Percentiles rank a stretch among this genome's conserved stretches.
These are phyloP conservation scores for Suncus etruscus DNA, from an alignment of 2,113 vertebrate species.

Conservation along the genomic window DNA sequence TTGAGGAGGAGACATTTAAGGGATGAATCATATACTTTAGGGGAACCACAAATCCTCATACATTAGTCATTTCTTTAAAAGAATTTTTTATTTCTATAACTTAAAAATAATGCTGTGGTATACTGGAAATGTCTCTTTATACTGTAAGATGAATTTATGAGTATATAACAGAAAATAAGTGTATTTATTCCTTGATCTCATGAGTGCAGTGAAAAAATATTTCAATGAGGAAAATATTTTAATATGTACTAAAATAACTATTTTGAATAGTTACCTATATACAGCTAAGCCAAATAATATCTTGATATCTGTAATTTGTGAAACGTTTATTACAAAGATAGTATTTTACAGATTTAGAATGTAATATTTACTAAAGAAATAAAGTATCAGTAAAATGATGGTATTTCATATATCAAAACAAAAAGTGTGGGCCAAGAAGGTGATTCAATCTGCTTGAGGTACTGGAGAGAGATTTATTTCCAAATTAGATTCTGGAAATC, in stretches of 20 bases:
- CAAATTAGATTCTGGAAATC: neutral
- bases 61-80: slow-evolving; percentile 40
- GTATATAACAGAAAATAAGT: slow-evolving; percentile 33
- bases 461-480: neutral
- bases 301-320: neutral
- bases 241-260: neutral
- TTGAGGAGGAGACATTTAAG: neutral
- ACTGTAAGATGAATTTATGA: slow-evolving; percentile 10
- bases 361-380: no score
- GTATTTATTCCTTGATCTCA: slow-evolving; percentile 22
- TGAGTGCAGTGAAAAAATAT: neutral
- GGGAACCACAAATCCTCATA: neutral
- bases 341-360: neutral
- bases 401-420: neutral
- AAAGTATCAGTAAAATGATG: neutral
- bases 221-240: slow-evolving; percentile 46
- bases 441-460: neutral
- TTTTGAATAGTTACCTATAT: slow-evolving; percentile 24
- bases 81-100: neutral
- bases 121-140: neutral
- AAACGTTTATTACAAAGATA: slow-evolving; percentile 17
- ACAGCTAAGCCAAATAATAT: neutral
- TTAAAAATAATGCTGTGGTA: slow-evolving; percentile 18
- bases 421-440: no score
- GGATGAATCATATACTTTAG: neutral